Percentiles rank a stretch among this genome's conserved stretches.
phyloP scores from a whole-genome alignment of 2,888 invertebrate species.

The Drosophila putrida region DNA sequence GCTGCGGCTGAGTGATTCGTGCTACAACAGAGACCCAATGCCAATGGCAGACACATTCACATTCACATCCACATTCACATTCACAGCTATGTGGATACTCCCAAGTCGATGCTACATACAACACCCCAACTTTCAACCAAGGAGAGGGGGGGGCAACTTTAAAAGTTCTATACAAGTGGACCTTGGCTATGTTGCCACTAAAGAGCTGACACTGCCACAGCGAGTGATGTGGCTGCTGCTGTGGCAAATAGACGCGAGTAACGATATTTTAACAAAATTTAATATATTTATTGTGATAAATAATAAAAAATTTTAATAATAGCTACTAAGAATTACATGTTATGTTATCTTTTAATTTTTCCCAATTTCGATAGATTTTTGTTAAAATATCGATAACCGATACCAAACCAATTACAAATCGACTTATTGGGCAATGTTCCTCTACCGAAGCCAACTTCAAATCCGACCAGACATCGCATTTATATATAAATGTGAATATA shows the following conservation, averaged over 20 bases:
- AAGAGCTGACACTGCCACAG: conserved; percentile 2
- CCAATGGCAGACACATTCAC: conserved; percentile 39
- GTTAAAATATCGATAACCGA: too few relatives aligned
- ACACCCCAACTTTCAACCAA: not conserved
- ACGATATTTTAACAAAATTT: too few relatives aligned
- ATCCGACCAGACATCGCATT: conserved; percentile 25
- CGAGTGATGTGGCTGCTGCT: not conserved
- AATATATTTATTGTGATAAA: too few relatives aligned
- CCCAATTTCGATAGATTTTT: too few relatives aligned
- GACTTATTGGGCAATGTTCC: conserved; percentile 70
- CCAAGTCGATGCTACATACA: not conserved
- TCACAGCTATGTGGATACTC: not conserved
- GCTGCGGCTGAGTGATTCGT: conserved; percentile 76
- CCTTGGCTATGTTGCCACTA: conserved; percentile 18
- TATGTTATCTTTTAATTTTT: too few relatives aligned
- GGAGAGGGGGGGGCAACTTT: not conserved
- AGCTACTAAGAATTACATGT: too few relatives aligned
- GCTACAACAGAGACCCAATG: conserved; percentile 35
- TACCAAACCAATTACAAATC: not conserved
- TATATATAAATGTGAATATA: conserved; percentile 7
- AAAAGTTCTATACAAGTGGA: conserved; percentile 11
- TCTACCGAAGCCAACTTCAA: conserved; percentile 28
- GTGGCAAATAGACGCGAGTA: not conserved
- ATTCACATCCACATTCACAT: not conserved
- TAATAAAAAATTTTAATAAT: too few relatives aligned